Evolutionary conservation across 2,888 invertebrate genomes (phyloP).

Genomic region (Embidobia sp.): DNA sequence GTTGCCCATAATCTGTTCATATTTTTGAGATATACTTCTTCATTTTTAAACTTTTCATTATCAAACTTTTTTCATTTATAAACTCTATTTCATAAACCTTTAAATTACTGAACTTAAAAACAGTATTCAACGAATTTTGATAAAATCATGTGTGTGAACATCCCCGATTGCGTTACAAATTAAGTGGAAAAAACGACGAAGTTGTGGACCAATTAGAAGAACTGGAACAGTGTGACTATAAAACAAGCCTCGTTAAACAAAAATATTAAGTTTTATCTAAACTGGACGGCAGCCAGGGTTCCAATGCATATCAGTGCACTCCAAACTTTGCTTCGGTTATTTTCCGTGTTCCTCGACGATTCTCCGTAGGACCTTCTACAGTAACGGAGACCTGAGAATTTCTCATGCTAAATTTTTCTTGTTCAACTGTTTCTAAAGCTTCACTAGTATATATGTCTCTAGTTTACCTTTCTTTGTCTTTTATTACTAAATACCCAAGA

Average conservation of each 20-base stretch:
- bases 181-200: constrained; percentile 51
- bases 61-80: no score
- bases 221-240: constrained; percentile 72
- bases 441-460: constrained; percentile 6
- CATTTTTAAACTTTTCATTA: no score
- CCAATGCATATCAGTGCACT: constrained; percentile 69
- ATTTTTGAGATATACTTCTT: no score
- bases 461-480: constrained; percentile 10
- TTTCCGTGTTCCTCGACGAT: constrained; percentile 33
- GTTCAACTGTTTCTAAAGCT: constrained; percentile 36
- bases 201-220: constrained; percentile 73
- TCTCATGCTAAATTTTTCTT: constrained; percentile 35
- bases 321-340: constrained; percentile 57
- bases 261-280: constrained; percentile 77
- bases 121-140: constrained; percentile 12
- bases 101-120: no score
- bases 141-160: constrained; percentile 8
- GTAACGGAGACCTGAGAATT: constrained; percentile 32
- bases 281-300: constrained; percentile 75
- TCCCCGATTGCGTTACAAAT: constrained; percentile 28
- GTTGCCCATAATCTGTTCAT: no score
- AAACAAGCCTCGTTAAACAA: constrained; percentile 77
- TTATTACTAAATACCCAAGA: constrained; percentile 7
- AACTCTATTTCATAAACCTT: no score
- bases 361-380: constrained; percentile 35